phyloP scores from a whole-genome alignment of 2,888 invertebrate genomes.

The Eueremaeus valkanovi region DNA sequence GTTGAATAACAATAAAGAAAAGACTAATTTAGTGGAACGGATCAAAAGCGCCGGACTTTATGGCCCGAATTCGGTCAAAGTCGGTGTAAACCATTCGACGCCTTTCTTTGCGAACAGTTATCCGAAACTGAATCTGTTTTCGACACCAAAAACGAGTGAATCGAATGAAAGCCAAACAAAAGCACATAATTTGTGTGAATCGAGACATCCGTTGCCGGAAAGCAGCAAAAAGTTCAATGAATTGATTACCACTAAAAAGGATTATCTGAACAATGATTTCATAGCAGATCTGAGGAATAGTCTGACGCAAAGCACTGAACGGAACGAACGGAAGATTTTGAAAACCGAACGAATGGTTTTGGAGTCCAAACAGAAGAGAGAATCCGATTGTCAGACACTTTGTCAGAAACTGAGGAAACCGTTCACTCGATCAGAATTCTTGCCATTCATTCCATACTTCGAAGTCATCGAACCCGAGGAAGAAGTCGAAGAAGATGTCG shows the following conservation, averaged over 20 bases:
- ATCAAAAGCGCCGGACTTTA: neutral
- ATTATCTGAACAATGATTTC: neutral
- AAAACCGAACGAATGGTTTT: neutral
- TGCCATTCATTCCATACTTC: constrained; percentile 23
- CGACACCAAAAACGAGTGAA: neutral
- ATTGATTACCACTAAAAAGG: neutral
- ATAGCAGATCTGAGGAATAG: neutral
- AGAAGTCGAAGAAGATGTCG: neutral
- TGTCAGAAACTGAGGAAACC: neutral
- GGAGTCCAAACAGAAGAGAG: neutral
- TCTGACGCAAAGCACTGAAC: neutral
- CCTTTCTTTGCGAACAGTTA: neutral
- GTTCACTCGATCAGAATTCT: neutral
- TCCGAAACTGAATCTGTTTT: neutral
- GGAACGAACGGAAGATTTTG: neutral
- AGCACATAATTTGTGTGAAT: neutral
- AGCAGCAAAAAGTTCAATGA: neutral
- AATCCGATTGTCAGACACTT: neutral
- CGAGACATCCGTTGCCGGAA: neutral
- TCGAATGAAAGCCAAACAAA: neutral
- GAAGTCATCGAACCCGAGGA: neutral
- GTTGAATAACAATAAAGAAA: neutral
- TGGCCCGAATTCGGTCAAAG: neutral
- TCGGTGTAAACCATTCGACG: neutral
- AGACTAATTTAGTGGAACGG: neutral